These are phyloP conservation scores for Melanostoma scalare DNA, from an alignment of 2,888 invertebrate species.

Conservation along the genomic window DNA sequence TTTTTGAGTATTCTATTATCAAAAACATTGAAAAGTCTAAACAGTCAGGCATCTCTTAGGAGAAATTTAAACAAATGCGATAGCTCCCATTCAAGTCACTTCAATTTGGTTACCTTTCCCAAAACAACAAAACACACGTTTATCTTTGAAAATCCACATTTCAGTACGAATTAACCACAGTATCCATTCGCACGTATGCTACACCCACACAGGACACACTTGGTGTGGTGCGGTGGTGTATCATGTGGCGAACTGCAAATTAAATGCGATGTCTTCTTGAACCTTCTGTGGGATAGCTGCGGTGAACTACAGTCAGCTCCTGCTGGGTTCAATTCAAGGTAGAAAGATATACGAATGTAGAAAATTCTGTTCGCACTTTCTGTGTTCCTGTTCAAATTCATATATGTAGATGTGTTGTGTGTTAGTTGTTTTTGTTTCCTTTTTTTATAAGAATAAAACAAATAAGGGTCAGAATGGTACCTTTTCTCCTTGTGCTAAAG, in stretches of 20 bases:
- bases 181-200: constrained; percentile 42
- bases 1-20: not conserved
- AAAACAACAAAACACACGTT: not conserved
- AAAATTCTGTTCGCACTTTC: constrained; percentile 25
- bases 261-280: constrained; percentile 59
- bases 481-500: constrained; percentile 45
- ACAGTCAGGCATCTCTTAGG: too few relatives aligned
- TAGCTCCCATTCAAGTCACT: constrained; percentile 1
- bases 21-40: not conserved
- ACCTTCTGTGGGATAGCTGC: constrained; percentile 48
- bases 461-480: constrained; percentile 61
- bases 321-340: constrained; percentile 37
- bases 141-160: constrained; percentile 28
- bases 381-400: not conserved
- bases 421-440: constrained; percentile 1
- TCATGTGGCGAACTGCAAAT: constrained; percentile 57
- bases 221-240: constrained; percentile 20
- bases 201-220: constrained; percentile 35
- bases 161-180: constrained; percentile 45
- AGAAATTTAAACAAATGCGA: not conserved
- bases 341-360: constrained; percentile 4
- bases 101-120: constrained; percentile 4
- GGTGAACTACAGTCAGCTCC: constrained; percentile 49
- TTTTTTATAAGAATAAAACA: constrained; percentile 53
- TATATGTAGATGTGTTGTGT: too few relatives aligned